Evolutionary conservation across 1,140 invertebrate genomes (phyloP).

Genomic region (Musca vetustissima): DNA sequence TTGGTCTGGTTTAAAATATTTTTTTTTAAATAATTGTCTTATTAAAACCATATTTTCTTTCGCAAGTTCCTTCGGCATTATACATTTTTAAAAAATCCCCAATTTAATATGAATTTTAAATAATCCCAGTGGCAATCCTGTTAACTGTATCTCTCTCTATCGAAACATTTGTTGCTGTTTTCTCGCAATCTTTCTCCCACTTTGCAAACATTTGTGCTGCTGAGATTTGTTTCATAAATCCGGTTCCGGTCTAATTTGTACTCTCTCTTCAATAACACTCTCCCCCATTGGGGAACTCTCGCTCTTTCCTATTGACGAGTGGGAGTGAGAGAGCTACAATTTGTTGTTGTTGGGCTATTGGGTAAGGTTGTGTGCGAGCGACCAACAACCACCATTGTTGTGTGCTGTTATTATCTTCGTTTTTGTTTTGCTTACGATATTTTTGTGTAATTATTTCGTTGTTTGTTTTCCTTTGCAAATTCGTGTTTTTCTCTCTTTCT

Average conservation of each 20-base stretch:
- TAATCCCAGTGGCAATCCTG: too few species aligned
- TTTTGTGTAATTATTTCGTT: neutral
- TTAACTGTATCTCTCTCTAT: neutral
- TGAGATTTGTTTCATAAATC: neutral
- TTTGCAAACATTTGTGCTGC: neutral
- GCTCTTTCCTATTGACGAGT: too few species aligned
- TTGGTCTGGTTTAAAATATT: too few species aligned
- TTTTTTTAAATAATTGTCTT: too few species aligned
- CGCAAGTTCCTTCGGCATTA: too few species aligned
- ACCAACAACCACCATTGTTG: too few species aligned
- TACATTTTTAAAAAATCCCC: too few species aligned
- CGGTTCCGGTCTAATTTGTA: neutral
- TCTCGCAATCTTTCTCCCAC: neutral
- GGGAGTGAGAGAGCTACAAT: too few species aligned
- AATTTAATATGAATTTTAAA: too few species aligned
- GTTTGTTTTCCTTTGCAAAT: too few species aligned
- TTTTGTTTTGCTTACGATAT: slow-evolving; percentile 13
- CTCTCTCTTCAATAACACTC: neutral
- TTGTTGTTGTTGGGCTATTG: neutral
- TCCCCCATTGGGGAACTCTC: neutral
- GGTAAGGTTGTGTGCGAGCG: neutral
- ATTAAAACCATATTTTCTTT: too few species aligned
- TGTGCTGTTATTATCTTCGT: slow-evolving; percentile 10
- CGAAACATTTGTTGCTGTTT: slow-evolving; percentile 7
- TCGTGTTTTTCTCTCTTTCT: too few species aligned